Evolutionary conservation across 2,888 invertebrate genomes (phyloP).

Genomic region (Tiliacea citrago): DNA sequence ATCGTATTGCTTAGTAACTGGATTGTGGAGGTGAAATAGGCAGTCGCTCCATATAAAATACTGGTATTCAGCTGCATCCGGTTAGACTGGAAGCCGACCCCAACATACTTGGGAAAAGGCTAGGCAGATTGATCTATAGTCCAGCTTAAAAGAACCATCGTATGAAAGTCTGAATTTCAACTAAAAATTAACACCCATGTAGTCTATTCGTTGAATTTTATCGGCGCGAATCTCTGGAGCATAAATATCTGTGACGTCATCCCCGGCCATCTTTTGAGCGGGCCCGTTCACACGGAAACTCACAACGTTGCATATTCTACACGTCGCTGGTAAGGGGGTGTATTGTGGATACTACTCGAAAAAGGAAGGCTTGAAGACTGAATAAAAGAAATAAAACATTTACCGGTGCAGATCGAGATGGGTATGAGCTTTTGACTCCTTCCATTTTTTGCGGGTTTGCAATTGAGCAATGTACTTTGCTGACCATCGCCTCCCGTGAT

Average conservation of each 20-base stretch:
- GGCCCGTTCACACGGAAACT: conserved; percentile 72
- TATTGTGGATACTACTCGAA: conserved; percentile 47
- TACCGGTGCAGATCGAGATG: neutral
- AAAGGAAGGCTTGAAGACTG: neutral
- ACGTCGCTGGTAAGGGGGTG: conserved; percentile 47
- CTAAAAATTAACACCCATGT: conserved; percentile 42
- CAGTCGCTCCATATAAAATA: no score
- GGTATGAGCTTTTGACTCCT: no score
- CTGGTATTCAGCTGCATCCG: no score
- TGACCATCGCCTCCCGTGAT: no score
- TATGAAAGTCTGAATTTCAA: conserved; percentile 16
- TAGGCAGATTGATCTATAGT: neutral
- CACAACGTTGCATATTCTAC: conserved; percentile 73
- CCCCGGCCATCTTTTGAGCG: conserved; percentile 72
- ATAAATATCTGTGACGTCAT: conserved; percentile 77
- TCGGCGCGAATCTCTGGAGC: conserved; percentile 62
- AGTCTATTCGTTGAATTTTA: conserved; percentile 45
- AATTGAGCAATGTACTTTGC: no score
- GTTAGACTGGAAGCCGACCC: no score
- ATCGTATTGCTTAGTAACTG: no score
- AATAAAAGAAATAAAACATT: neutral
- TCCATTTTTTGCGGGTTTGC: no score
- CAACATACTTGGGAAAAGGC: no score
- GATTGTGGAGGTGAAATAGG: no score
- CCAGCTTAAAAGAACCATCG: no score